Conservation (phyloP, 1,140 invertebrate genomes). For the Drosophila rhopaloa region DNA sequence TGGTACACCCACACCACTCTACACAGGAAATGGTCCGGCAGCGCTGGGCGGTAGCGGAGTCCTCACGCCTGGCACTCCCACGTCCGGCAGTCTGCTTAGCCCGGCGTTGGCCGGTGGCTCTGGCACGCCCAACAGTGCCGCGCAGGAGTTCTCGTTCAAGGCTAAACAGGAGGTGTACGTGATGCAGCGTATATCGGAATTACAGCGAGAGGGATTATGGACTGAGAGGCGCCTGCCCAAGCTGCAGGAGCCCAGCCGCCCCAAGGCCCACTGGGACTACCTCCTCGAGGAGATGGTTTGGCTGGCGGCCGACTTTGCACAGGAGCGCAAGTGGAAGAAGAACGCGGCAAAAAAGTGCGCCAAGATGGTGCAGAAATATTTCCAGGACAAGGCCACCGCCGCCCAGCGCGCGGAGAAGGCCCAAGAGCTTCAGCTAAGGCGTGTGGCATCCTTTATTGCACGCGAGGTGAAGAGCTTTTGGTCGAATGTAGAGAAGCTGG, state of each 20-base stretch:
- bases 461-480: constrained; percentile 98
- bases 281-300: constrained; percentile 99
- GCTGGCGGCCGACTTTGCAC: constrained; percentile 98
- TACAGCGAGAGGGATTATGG: constrained; percentile 96
- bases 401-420: constrained; percentile 96
- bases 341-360: constrained; percentile 96
- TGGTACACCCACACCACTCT: constrained; percentile 42
- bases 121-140: constrained; percentile 56
- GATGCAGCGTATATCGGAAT: constrained; percentile 94
- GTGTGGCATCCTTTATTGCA: constrained; percentile 95
- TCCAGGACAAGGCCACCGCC: constrained; percentile 96
- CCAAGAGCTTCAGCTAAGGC: constrained; percentile 93
- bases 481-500: constrained; percentile 98
- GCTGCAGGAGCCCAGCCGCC: constrained; percentile 94
- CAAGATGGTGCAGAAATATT: constrained; percentile 97
- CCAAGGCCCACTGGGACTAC: constrained; percentile 99
- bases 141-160: constrained; percentile 92
- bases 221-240: constrained; percentile 96
- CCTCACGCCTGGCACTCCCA: constrained; percentile 60
- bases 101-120: constrained; percentile 47
- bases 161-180: constrained; percentile 98
- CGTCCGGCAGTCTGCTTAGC: constrained; percentile 58
- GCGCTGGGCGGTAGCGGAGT: constrained; percentile 26
- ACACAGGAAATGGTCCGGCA: constrained; percentile 51
- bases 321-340: constrained; percentile 99